These are phyloP conservation scores for Dichetophora obliterata DNA, from an alignment of 2,888 invertebrate genomes.

Conservation along the genomic window DNA sequence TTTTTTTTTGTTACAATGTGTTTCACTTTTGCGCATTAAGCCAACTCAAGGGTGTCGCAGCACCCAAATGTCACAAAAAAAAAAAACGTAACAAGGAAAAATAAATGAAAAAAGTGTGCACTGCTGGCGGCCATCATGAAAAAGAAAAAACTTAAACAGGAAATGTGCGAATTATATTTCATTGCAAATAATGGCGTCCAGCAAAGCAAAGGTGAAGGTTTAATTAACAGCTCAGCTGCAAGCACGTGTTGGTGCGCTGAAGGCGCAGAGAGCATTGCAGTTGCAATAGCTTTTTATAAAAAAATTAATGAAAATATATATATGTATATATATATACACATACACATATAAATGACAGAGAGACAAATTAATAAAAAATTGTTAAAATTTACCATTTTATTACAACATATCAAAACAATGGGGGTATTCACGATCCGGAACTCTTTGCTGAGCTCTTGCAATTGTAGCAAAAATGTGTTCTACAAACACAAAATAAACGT, in stretches of 20 bases:
- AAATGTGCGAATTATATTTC: slow-evolving; percentile 4
- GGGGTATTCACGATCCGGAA: too few species aligned
- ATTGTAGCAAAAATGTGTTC: background rate
- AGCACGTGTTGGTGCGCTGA: background rate
- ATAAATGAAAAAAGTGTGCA: background rate
- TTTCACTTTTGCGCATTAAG: slow-evolving; percentile 1
- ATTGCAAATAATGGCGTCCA: background rate
- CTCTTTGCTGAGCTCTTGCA: too few species aligned
- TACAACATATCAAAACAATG: too few species aligned
- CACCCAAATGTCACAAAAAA: slow-evolving; percentile 10
- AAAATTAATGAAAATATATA: too few species aligned
- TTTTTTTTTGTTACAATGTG: too few species aligned
- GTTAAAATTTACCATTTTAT: too few species aligned
- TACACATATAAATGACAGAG: too few species aligned
- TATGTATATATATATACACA: too few species aligned
- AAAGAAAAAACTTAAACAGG: background rate
- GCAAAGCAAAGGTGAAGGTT: background rate
- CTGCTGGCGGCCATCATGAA: slow-evolving; percentile 1
- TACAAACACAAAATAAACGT: background rate
- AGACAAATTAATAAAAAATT: too few species aligned
- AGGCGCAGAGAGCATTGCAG: background rate
- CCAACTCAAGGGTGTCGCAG: slow-evolving; percentile 13
- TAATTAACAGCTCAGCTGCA: background rate
- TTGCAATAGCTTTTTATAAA: background rate
- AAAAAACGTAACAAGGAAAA: background rate